Evolutionary conservation across 2,797 vertebrate genomes (phyloP), one percentile per base, ranked within the genome.

Genomic region (Oreochromis grahami): DNA sequence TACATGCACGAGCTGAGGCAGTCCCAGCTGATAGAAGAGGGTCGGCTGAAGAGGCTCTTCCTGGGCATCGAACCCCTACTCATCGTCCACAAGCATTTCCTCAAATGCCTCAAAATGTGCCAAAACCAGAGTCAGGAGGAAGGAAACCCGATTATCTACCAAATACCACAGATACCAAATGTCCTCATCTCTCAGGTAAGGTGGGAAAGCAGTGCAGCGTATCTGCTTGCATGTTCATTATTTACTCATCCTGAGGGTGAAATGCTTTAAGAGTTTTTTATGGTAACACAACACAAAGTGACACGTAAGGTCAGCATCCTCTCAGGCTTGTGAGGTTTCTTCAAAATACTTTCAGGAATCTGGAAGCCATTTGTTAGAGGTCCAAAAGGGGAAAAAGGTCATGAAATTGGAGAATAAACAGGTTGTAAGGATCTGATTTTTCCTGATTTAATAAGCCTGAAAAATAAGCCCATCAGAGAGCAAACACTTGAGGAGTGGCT

Each of bases 121-220:
- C 96, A 96, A n/a, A 92, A 65, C 12, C 93, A 97, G 29, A 95
- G 95, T 72, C 94, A 96, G 86, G 96, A 97, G 81, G 96, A 97
- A 32, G 97, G 96, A 81, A 96, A 93, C 8, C 93, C 96, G n/a
- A 93, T 87, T 8, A 98, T 96, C 93, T 99, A 98, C 13, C 55
- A 96, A 72, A 97, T 99, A 90, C 96, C 91, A 77, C 95, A 95
- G 72, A 95, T 99, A 19, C 98, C 97, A 13, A 97, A 98, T 83
- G 85, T 98, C 79, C 94, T 99, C 82, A 90, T 96, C 5, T 88
- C 95, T 65, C 98, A 99, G 98, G 98, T 99, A 90, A 8, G n/a
- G 2, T 3, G 8, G 10, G 36, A 34, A 8, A 26, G 17, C 19
- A 65, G 21, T 5, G 19, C 15, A 3, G 6, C 5, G 13, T 70